These are phyloP conservation scores for Hoplostethus atlanticus DNA, from an alignment of 2,797 vertebrate species.

Conservation along the genomic window DNA sequence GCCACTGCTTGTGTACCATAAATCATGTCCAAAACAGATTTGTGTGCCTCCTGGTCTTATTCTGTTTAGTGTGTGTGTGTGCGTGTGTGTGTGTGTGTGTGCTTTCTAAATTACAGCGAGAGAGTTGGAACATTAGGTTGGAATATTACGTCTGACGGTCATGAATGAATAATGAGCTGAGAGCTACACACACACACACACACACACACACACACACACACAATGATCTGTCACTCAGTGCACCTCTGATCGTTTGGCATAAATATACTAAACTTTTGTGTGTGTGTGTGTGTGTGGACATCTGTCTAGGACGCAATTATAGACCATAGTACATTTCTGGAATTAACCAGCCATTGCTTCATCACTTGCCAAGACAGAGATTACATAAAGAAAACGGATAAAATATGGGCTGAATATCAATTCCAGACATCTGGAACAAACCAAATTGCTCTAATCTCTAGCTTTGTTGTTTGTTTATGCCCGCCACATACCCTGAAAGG, in stretches of 20 bases:
- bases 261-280: neutral
- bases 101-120: conserved; percentile 41
- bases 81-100: neutral
- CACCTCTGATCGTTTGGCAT: neutral
- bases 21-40: conserved; percentile 54
- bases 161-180: conserved; percentile 52
- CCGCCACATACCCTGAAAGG: no score
- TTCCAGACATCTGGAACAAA: conserved; percentile 35
- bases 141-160: conserved; percentile 31
- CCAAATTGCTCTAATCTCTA: neutral
- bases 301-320: conserved; percentile 1
- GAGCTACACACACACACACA: conserved; percentile 8
- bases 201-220: conserved; percentile 4
- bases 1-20: conserved; percentile 48
- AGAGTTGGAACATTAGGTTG: conserved; percentile 8
- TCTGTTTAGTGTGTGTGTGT: neutral
- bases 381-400: conserved; percentile 29
- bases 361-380: conserved; percentile 17
- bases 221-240: neutral
- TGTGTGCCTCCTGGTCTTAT: conserved; percentile 7
- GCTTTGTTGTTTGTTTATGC: neutral
- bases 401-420: conserved; percentile 29
- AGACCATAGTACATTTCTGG: conserved; percentile 1
- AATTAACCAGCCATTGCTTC: neutral
- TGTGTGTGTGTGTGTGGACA: neutral